Evolutionary conservation across 2,113 vertebrate species (phyloP).

Genomic region (Poeciliopsis retropinna): DNA sequence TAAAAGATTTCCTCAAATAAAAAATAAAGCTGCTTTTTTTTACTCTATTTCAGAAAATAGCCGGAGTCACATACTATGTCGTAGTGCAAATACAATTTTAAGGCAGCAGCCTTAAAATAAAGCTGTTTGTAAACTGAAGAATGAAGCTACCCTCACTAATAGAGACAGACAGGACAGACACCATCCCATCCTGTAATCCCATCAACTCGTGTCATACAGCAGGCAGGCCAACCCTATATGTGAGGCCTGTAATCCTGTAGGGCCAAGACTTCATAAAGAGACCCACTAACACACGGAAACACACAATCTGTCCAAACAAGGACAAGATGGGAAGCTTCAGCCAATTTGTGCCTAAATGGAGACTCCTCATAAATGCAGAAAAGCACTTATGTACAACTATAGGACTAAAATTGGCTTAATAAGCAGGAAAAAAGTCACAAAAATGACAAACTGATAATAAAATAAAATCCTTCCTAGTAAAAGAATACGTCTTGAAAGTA

Average conservation of each 20-base stretch:
- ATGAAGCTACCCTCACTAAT: neutral
- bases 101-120: neutral
- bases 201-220: constrained; percentile 83
- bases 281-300: constrained; percentile 49
- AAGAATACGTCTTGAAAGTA: constrained; percentile 8
- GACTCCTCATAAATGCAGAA: neutral
- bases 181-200: constrained; percentile 78
- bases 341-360: neutral
- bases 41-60: neutral
- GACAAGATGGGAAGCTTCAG: constrained; percentile 26
- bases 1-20: neutral
- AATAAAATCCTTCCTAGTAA: neutral
- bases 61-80: neutral
- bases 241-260: constrained; percentile 79
- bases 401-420: neutral
- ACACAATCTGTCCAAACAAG: constrained; percentile 33
- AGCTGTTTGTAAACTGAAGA: neutral
- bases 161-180: constrained; percentile 63
- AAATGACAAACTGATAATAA: neutral
- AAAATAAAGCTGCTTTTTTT: neutral
- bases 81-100: neutral
- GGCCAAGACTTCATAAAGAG: constrained; percentile 77
- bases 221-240: constrained; percentile 71
- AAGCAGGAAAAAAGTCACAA: neutral
- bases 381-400: neutral